phyloP scores from a whole-genome alignment of 2,797 vertebrate species.

The Leontocebus nigricollis region DNA sequence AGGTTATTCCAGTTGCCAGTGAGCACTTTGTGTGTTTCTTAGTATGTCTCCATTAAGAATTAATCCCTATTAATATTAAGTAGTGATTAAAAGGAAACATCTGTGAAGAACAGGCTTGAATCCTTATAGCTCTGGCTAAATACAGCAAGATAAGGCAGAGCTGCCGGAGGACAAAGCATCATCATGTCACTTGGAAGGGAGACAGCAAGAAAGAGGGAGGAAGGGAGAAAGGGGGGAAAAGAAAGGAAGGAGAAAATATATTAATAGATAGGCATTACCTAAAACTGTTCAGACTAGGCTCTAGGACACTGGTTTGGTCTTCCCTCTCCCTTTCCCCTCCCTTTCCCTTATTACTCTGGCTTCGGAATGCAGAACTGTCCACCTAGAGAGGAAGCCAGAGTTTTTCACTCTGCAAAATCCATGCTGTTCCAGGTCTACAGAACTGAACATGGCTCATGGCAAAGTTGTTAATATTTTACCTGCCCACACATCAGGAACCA shows the following conservation, averaged over 20 bases:
- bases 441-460: not conserved
- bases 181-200: not conserved
- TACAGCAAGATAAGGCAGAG: not conserved
- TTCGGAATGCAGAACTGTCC: not conserved
- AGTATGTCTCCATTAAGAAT: constrained; percentile 7
- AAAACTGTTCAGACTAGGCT: not conserved
- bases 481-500: not conserved
- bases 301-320: not conserved
- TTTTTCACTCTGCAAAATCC: not conserved
- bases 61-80: constrained; percentile 31
- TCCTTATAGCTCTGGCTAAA: not conserved
- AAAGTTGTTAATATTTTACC: not conserved
- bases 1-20: not conserved
- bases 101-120: not conserved
- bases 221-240: too few species aligned
- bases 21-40: not conserved
- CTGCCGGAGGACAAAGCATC: not conserved
- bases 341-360: too few species aligned
- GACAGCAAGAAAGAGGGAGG: not conserved
- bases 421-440: not conserved
- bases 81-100: constrained; percentile 16
- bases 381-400: not conserved
- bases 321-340: rapidly evolving
- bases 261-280: not conserved
- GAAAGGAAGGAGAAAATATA: not conserved